These are phyloP conservation scores for Norana najaformis DNA, from an alignment of 2,888 invertebrate species.

Conservation along the genomic window DNA sequence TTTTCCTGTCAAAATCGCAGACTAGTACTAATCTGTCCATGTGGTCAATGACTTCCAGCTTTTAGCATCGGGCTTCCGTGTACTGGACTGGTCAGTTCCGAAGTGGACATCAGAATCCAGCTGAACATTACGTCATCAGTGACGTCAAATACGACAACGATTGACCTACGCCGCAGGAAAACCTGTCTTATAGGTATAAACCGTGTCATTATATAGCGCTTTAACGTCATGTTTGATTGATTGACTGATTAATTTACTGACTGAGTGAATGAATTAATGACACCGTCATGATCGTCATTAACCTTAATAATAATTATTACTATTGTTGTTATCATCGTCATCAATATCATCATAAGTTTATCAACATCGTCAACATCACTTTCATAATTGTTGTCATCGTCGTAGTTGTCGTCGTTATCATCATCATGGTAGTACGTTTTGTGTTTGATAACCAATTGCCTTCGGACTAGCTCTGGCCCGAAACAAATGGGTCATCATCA, in stretches of 20 bases:
- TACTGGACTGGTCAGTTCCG: constrained; percentile 8
- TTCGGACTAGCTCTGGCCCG: too few relatives aligned
- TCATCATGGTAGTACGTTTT: background rate
- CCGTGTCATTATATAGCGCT: background rate
- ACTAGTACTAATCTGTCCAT: too few relatives aligned
- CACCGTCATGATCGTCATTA: too few relatives aligned
- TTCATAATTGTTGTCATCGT: too few relatives aligned
- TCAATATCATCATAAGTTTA: too few relatives aligned
- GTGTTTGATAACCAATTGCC: too few relatives aligned
- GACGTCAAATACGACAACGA: constrained; percentile 22
- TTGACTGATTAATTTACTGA: background rate
- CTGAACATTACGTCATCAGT: constrained; percentile 22
- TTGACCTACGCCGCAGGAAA: background rate
- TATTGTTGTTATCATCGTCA: too few relatives aligned
- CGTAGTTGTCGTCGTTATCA: background rate
- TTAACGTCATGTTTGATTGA: background rate
- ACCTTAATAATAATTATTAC: too few relatives aligned
- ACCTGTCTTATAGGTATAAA: background rate
- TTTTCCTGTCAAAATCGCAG: background rate
- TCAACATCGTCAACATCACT: too few relatives aligned
- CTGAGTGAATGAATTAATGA: too few relatives aligned
- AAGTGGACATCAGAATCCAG: constrained; percentile 23
- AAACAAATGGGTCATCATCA: background rate
- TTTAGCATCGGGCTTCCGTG: background rate
- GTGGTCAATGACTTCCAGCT: background rate